These are phyloP conservation scores for Parambassis ranga DNA, from an alignment of 2,797 vertebrate species.

Conservation along the genomic window DNA sequence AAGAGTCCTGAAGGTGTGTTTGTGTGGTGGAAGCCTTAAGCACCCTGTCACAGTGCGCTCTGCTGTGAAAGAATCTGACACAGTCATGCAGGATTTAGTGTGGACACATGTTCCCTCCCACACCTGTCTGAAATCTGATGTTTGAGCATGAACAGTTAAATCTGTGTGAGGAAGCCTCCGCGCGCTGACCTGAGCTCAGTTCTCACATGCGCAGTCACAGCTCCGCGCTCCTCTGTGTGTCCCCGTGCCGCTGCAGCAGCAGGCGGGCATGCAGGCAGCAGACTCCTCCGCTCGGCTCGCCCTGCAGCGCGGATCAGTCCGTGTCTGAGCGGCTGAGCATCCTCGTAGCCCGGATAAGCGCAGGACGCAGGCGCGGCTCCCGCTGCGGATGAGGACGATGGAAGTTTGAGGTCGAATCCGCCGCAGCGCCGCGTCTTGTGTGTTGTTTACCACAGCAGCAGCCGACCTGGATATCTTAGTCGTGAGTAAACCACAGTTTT, in stretches of 20 bases:
- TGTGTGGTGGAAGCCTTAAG: no score
- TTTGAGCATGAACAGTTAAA: no score
- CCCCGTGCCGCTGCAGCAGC: background rate
- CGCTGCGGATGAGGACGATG: constrained; percentile 38
- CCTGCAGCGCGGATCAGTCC: constrained; percentile 6
- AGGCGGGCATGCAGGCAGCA: background rate
- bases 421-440: background rate
- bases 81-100: no score
- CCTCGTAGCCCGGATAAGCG: background rate
- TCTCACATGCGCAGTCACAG: constrained; percentile 22
- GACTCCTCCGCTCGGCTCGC: background rate
- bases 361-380: constrained; percentile 59
- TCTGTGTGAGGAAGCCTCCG: no score
- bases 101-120: no score
- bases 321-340: constrained; percentile 5
- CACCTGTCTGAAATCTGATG: no score
- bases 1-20: no score
- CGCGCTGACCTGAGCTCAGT: constrained; percentile 18
- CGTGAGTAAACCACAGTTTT: constrained; percentile 55
- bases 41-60: no score
- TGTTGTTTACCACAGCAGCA: background rate
- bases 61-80: no score
- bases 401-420: constrained; percentile 37
- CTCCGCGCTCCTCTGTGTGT: constrained; percentile 7
- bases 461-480: constrained; percentile 17